Conservation (phyloP, 2,888 invertebrate genomes). For the Diaprepes abbreviatus region DNA sequence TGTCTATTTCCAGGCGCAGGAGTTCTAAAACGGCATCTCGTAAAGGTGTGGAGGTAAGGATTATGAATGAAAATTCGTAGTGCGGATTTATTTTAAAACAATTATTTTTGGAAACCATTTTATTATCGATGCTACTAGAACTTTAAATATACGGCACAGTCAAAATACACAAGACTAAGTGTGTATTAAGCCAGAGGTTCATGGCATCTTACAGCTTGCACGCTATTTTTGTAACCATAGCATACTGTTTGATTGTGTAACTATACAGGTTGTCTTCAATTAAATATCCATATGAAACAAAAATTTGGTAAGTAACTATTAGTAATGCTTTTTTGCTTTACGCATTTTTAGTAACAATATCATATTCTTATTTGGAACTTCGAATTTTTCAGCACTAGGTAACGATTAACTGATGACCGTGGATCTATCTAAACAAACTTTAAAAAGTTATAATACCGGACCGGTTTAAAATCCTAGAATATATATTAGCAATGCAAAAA, state of each 20-base stretch:
- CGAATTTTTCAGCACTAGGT: no score
- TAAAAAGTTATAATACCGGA: no score
- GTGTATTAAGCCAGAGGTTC: slow-evolving; percentile 41
- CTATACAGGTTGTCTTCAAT: slow-evolving; percentile 7
- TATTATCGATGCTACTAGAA: slow-evolving; percentile 50
- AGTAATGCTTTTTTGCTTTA: no score
- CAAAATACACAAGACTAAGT: slow-evolving; percentile 45
- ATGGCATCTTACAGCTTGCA: slow-evolving; percentile 33
- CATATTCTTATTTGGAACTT: no score
- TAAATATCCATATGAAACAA: neutral
- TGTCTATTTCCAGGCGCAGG: slow-evolving; percentile 43
- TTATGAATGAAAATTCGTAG: slow-evolving; percentile 51
- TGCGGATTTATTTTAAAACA: slow-evolving; percentile 51
- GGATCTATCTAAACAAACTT: no score
- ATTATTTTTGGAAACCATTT: slow-evolving; percentile 52
- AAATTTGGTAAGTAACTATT: neutral
- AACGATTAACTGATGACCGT: no score
- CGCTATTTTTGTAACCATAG: slow-evolving; percentile 20
- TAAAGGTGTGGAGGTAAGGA: slow-evolving; percentile 45
- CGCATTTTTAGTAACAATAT: no score
- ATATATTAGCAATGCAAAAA: no score
- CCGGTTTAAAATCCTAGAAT: no score
- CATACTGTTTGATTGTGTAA: slow-evolving; percentile 12
- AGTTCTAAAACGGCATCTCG: slow-evolving; percentile 44
- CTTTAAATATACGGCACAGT: slow-evolving; percentile 45